These are phyloP conservation scores for Otis tarda DNA, from an alignment of 2,113 vertebrate genomes.

Conservation along the genomic window DNA sequence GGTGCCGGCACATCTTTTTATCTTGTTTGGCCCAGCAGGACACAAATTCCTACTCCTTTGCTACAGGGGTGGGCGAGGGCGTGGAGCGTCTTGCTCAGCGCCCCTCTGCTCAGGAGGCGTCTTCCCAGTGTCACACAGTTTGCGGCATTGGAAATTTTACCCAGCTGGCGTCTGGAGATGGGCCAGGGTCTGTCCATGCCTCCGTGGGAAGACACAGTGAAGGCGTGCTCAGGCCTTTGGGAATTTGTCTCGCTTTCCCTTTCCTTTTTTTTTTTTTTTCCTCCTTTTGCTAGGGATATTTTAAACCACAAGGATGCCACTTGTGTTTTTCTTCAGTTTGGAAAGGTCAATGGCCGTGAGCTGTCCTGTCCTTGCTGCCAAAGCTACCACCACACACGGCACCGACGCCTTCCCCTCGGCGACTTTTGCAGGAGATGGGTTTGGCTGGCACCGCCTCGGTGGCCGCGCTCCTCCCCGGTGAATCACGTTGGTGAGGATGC, in stretches of 20 bases:
- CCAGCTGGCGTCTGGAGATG: conserved; percentile 9
- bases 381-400: rapidly evolving
- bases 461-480: neutral
- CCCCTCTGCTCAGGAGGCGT: neutral
- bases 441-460: neutral
- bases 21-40: neutral
- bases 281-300: neutral
- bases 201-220: neutral
- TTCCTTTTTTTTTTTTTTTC: neutral
- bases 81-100: neutral
- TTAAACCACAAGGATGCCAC: neutral
- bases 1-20: neutral
- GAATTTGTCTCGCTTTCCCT: neutral
- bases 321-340: neutral
- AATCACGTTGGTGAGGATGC: rapidly evolving
- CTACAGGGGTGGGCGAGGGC: neutral
- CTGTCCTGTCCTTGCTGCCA: neutral
- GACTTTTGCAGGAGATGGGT: neutral
- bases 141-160: neutral
- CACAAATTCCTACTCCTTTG: neutral
- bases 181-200: neutral
- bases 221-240: neutral
- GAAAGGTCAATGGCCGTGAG: neutral
- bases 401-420: rapidly evolving
- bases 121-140: neutral